Evolutionary conservation across 2,113 vertebrate genomes (phyloP), one percentile per base, ranked within the genome.

Genomic region (Pelecanoides urinatrix): DNA sequence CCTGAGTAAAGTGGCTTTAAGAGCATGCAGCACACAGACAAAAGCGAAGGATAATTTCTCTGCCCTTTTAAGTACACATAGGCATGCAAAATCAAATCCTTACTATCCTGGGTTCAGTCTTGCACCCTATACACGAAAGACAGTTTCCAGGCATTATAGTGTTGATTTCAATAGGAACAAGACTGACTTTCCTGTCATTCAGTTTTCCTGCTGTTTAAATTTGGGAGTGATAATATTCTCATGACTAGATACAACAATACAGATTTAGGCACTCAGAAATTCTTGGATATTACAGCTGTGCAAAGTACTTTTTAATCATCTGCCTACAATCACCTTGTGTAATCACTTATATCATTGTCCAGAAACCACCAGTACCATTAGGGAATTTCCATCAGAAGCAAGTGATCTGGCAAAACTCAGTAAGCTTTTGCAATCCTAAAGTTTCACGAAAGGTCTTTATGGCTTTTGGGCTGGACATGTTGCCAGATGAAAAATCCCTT

Each of bases 371-470:
- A 47, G 26, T 49, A 63, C 27, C 19, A 25, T 47, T 22, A 67
- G 79, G 44, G 76, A 88, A 93, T 89, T 90, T 93, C 61, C 72
- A 86, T 89, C 68, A 89, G 66, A 81, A 88, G 53, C 13, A 77
- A 93, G 66, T 22, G 84, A 88, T 63, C 38, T 26, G 17, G 67
- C 58, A 95, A 92, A 74, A 92, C 23, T 86, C 59, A 66, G 67
- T 20, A 74, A 38, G 18, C 13, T 95, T 94, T 86, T 84, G 40
- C 32, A 95, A 67, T 78, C 21, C 65, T 84, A 30, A 84, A 63
- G 19, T 93, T 91, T 81, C 56, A 92, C 68, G 68, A 94, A 95
- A 92, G 56, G 10, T 29, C 34, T 92, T 96, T 72, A 94, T n/a
- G 40, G 22, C 27, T 91, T 92, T 91, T 34, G 34, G 47, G 34